Evolutionary conservation across 2,888 invertebrate species (phyloP), one percentile per base, ranked within the genome.

Genomic region (Anthophora plumipes): DNA sequence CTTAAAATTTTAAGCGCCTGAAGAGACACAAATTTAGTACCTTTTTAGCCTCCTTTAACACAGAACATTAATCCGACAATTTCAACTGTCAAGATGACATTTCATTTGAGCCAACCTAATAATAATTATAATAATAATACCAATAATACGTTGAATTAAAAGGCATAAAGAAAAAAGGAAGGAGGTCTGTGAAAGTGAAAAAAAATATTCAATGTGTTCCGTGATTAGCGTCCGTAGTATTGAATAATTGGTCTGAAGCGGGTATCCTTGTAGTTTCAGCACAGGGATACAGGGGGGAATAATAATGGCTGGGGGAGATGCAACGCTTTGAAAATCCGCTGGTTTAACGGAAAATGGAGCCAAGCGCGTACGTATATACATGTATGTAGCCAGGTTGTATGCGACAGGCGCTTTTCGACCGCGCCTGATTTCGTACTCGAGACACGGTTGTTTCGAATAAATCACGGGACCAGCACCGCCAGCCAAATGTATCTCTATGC

Each of bases 371-470:
- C 43, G 55, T n/a, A 37, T 50, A 64, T n/a, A n/a, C n/a, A n/a
- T 31, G 31, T 31, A 31, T 31, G 31, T 31, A 31, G 31, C 2
- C 4, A 31, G 31, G 50, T 37, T 63, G 20, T 72, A 48, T 54
- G 60, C 72, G 77, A 55, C 55, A 79, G 66, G 67, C 63, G 37
- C 52, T 41, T 85, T 82, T 79, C 57, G 68, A 12, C 46, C 69
- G 31, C 3, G 41, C 12, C 54, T n/a, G 61, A 80, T 79, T 90
- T 88, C 80, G 86, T 85, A 91, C 85, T 84, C 90, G 74, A 77
- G 77, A 79, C 90, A 90, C 89, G 90, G 88, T 83, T 77, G 77
- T 79, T 87, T 79, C 85, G 89, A 86, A 92, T 91, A 92, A 91
- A 91, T 90, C 91, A 90, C 80, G 74, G 63, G 83, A 5, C 22